A percentile compares a stretch with the other conserved stretches of the same genome.
Evolutionary conservation across 2,113 vertebrate genomes (phyloP).

Genomic region (Hepsetus odoe): DNA sequence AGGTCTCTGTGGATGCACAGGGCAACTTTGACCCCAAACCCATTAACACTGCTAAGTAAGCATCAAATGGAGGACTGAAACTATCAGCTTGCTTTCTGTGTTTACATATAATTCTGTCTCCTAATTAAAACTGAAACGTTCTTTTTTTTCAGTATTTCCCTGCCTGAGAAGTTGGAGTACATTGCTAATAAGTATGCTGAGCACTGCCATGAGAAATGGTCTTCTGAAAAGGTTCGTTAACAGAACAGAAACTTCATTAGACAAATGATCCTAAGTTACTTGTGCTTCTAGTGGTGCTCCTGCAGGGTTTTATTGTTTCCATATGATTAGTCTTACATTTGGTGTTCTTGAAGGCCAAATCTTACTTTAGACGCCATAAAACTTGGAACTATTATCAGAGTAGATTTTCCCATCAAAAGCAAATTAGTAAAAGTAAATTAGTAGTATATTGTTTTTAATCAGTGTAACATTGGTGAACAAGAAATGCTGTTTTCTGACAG

Average conservation of each 20-base stretch:
- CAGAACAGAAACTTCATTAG: too few species aligned
- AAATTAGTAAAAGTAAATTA: too few species aligned
- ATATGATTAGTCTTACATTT: too few species aligned
- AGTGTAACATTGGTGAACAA: too few species aligned
- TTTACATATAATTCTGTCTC: background rate
- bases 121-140: background rate
- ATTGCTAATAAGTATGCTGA: conserved; percentile 95
- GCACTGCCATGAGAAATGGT: conserved; percentile 96
- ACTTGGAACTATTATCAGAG: too few species aligned
- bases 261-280: too few species aligned
- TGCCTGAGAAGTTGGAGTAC: conserved; percentile 95
- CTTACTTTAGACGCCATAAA: too few species aligned
- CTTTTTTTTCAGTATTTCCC: conserved; percentile 80
- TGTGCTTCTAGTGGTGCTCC: too few species aligned
- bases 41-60: conserved; percentile 91
- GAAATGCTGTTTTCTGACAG: conserved; percentile 67
- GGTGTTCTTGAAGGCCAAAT: too few species aligned
- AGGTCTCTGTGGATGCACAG: conserved; percentile 87
- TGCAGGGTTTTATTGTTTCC: too few species aligned
- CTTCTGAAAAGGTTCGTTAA: conserved; percentile 90
- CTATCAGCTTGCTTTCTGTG: background rate
- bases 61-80: conserved; percentile 27
- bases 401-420: too few species aligned
- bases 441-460: background rate
- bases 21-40: conserved; percentile 98